These are phyloP conservation scores for Alces alces DNA, from an alignment of 2,113 vertebrate species.

Conservation along the genomic window DNA sequence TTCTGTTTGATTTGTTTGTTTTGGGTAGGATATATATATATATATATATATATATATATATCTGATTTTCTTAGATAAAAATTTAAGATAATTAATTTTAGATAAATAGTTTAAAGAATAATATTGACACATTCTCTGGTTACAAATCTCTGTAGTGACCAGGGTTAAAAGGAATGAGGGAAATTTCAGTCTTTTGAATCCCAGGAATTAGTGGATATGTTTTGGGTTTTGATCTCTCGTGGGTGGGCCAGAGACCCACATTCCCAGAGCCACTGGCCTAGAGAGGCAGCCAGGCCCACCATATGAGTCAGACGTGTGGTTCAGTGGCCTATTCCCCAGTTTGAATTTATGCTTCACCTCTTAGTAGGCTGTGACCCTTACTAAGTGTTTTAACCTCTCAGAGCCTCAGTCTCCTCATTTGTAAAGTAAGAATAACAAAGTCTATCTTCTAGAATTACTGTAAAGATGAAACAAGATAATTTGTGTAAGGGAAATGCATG, in stretches of 20 bases:
- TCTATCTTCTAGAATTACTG: not conserved
- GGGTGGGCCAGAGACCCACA: not conserved
- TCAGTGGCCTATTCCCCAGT: not conserved
- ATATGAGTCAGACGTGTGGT: not conserved
- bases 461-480: constrained; percentile 14
- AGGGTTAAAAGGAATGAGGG: not conserved
- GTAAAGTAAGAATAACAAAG: not conserved
- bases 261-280: not conserved
- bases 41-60: not conserved
- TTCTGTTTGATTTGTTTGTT: constrained; percentile 8
- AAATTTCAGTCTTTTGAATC: not conserved
- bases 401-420: not conserved
- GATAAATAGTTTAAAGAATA: not conserved
- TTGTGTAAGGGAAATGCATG: not conserved
- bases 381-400: not conserved
- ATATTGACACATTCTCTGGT: not conserved
- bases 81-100: not conserved
- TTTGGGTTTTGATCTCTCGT: not conserved
- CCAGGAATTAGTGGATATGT: not conserved
- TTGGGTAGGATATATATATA: not conserved
- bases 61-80: constrained; percentile 14
- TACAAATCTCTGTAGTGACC: not conserved
- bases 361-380: not conserved
- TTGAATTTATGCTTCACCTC: not conserved
- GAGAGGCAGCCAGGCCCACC: not conserved